These are phyloP conservation scores for Bombus waltoni DNA, from an alignment of 1,140 invertebrate species.

Conservation along the genomic window DNA sequence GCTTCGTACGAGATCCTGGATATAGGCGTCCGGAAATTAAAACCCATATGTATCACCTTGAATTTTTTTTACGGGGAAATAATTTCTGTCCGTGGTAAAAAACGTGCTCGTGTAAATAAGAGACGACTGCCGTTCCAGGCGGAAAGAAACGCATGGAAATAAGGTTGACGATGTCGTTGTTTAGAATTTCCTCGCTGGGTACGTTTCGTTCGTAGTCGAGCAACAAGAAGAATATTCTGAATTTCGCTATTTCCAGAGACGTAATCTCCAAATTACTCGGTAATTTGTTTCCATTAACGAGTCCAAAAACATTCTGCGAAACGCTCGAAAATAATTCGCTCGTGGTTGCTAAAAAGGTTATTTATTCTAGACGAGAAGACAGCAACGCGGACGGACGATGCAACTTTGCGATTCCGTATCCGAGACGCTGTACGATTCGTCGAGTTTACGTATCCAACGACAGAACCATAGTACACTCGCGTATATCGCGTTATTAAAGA, in stretches of 20 bases:
- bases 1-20: slow-evolving; percentile 20
- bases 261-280: not conserved
- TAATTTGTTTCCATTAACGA: not conserved
- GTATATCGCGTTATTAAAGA: not conserved
- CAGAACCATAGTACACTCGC: not conserved
- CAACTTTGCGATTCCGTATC: not conserved
- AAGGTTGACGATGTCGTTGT: not conserved
- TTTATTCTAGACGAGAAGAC: no score
- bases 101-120: slow-evolving; percentile 28
- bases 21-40: slow-evolving; percentile 71
- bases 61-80: slow-evolving; percentile 44
- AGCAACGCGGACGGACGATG: no score
- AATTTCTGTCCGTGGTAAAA: slow-evolving; percentile 30
- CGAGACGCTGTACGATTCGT: not conserved
- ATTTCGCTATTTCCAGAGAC: not conserved
- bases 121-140: not conserved
- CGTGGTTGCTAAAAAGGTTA: not conserved
- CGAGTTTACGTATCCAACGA: not conserved
- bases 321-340: not conserved
- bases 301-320: not conserved
- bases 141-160: not conserved
- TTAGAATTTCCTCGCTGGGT: not conserved
- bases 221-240: no score
- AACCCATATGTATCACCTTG: slow-evolving; percentile 61
- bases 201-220: not conserved